Conservation (phyloP, 2,113 vertebrate genomes). For the Xenopus tropicalis region UCB_Xtro_10.0 CM004443.2:63087501-63088000, state of each 20-base stretch:
- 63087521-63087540: not conserved
- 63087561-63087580: slow-evolving; percentile 9
- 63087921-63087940: too few species aligned
- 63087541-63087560: slow-evolving; percentile 6
- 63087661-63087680: slow-evolving; percentile 14
- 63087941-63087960: too few species aligned
- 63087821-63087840: too few species aligned
- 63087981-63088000: too few species aligned
- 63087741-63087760: slow-evolving; percentile 21
- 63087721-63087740: slow-evolving; percentile 20
- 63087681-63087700: slow-evolving; percentile 25
- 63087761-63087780: slow-evolving; percentile 31
- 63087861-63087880: too few species aligned
- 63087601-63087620: not conserved
- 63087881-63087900: too few species aligned
- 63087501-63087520: not conserved
- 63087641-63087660: slow-evolving; percentile 7
- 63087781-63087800: slow-evolving; percentile 7
- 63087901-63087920: too few species aligned
- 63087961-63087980: too few species aligned
- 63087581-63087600: slow-evolving; percentile 5
- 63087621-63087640: slow-evolving; percentile 36
- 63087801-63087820: not conserved
- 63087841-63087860: too few species aligned
- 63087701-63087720: slow-evolving; percentile 36